Conservation (phyloP, 2,113 vertebrate genomes). For the Ibidorhyncha struthersii region DNA sequence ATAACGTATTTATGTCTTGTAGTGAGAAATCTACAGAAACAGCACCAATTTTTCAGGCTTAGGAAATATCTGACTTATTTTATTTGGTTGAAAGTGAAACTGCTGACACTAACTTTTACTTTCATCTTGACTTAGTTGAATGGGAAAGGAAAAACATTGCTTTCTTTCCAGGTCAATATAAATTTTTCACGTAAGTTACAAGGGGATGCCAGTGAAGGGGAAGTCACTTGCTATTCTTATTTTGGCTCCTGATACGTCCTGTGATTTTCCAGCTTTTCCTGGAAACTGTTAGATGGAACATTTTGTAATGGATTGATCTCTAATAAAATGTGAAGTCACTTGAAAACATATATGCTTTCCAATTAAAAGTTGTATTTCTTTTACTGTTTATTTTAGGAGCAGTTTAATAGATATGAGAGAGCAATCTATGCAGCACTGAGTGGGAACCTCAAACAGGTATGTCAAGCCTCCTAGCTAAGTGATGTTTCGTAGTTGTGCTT, state of each 20-base stretch:
- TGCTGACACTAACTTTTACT: neutral
- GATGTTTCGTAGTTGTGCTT: neutral
- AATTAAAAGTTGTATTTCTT: neutral
- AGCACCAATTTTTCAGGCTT: neutral
- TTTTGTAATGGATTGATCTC: neutral
- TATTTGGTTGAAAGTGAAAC: neutral
- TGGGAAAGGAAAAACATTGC: neutral
- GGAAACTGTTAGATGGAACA: neutral
- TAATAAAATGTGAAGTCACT: neutral
- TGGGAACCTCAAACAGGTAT: constrained; percentile 95
- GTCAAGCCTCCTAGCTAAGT: neutral
- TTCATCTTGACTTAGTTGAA: neutral
- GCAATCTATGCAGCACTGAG: constrained; percentile 95
- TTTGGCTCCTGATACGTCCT: neutral
- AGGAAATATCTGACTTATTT: neutral
- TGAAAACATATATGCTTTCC: neutral
- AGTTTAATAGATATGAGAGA: constrained; percentile 89
- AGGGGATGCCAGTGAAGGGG: neutral
- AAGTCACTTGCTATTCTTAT: neutral
- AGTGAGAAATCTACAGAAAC: neutral
- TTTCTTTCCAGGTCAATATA: neutral
- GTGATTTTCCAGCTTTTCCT: neutral
- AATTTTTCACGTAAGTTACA: neutral
- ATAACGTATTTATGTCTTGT: neutral
- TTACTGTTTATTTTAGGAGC: constrained; percentile 80